These are phyloP conservation scores for Smutsia temminckii DNA, from an alignment of 2,797 vertebrate genomes.

Conservation along the genomic window DNA sequence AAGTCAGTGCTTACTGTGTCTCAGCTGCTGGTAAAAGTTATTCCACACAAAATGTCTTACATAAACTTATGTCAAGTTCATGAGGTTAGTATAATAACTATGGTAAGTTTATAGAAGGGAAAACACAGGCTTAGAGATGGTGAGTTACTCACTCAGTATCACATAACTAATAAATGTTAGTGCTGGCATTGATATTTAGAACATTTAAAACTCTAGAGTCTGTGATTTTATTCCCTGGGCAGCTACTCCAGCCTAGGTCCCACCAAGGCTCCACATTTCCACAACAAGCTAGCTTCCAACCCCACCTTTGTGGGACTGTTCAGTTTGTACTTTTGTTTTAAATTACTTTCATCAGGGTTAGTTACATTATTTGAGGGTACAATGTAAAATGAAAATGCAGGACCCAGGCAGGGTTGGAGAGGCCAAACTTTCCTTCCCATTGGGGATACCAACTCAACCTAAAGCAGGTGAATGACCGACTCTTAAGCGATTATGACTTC, in stretches of 20 bases:
- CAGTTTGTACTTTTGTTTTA: no score
- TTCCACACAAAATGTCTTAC: background rate
- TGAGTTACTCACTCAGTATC: background rate
- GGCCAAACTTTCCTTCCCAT: background rate
- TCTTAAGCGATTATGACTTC: background rate
- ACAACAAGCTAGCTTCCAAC: no score
- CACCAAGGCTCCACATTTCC: background rate
- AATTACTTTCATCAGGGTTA: background rate
- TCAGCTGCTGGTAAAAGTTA: background rate
- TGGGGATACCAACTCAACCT: background rate
- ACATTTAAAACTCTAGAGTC: background rate
- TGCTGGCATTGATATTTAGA: background rate
- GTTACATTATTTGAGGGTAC: background rate
- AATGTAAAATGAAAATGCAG: background rate
- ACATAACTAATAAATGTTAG: background rate
- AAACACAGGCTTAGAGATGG: background rate
- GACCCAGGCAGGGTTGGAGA: rapidly evolving
- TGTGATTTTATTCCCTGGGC: background rate
- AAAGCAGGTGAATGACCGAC: background rate
- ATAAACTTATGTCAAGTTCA: background rate
- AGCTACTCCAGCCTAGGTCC: background rate
- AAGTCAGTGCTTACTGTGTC: background rate
- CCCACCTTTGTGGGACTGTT: background rate
- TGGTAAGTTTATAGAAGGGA: background rate
- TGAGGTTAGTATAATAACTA: background rate